These are phyloP conservation scores for Dendrocincla fuliginosa DNA, from an alignment of 2,797 vertebrate genomes.

Conservation along the genomic window DNA sequence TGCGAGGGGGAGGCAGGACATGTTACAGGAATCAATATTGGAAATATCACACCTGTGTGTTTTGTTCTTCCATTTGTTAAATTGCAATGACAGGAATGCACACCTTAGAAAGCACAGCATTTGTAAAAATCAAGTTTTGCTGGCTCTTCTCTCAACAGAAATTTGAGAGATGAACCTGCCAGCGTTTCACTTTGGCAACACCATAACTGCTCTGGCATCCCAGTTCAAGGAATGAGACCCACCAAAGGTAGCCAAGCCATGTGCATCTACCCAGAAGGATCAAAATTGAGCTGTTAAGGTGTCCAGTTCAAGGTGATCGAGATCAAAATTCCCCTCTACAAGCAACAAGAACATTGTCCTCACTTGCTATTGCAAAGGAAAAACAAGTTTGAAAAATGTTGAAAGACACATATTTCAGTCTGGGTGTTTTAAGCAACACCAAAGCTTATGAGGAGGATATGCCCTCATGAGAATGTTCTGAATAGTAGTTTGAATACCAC, in stretches of 20 bases:
- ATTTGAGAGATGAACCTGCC: background rate
- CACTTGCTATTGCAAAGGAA: background rate
- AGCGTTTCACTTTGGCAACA: background rate
- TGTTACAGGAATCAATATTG: background rate
- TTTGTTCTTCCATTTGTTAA: background rate
- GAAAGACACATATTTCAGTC: background rate
- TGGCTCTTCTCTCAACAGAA: background rate
- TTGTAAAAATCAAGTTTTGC: background rate
- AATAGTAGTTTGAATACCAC: background rate
- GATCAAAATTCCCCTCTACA: background rate
- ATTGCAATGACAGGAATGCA: background rate
- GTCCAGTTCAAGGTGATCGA: background rate
- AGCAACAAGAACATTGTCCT: background rate
- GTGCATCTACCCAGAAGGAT: background rate
- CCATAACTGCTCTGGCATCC: background rate
- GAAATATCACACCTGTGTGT: rapidly evolving
- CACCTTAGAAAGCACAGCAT: background rate
- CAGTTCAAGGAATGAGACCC: background rate
- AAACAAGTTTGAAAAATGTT: background rate
- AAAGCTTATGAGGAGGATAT: background rate
- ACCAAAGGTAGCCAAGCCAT: background rate
- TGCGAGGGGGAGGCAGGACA: background rate
- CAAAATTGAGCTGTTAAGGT: background rate
- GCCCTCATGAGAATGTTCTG: background rate
- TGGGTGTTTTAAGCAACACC: background rate